phyloP scores from a whole-genome alignment of 1,140 invertebrate species.

The Diorhabda carinulata region DNA sequence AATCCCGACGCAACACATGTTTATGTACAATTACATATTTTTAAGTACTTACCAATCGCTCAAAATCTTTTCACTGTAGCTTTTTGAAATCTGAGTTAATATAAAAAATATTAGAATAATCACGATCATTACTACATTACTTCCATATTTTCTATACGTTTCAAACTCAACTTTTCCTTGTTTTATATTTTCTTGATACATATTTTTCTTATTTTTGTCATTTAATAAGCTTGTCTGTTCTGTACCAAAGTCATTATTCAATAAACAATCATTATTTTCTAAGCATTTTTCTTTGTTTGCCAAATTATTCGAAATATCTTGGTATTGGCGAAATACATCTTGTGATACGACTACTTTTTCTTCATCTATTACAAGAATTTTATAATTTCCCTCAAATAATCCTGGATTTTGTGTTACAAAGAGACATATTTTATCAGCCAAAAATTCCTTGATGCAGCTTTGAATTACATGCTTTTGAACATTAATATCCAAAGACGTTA shows the following conservation, averaged over 20 bases:
- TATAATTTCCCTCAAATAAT: constrained; percentile 26
- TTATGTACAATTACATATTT: too few relatives aligned
- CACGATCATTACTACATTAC: constrained; percentile 28
- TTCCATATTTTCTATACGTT: constrained; percentile 32
- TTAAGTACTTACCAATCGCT: constrained; percentile 33
- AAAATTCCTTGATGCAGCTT: constrained; percentile 64
- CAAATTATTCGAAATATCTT: constrained; percentile 1
- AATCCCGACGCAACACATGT: too few relatives aligned
- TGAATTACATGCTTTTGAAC: constrained; percentile 80
- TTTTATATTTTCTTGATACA: constrained; percentile 34
- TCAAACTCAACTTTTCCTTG: constrained; percentile 29
- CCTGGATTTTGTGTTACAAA: constrained; percentile 69
- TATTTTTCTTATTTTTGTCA: constrained; percentile 15
- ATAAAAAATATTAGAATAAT: constrained; percentile 24
- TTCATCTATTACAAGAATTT: constrained; percentile 30
- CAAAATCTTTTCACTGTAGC: constrained; percentile 33
- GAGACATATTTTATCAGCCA: constrained; percentile 68
- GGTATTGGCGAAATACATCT: constrained; percentile 16
- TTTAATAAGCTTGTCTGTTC: too few relatives aligned
- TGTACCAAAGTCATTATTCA: too few relatives aligned
- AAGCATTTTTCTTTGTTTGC: constrained; percentile 3
- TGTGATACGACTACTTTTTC: constrained; percentile 23
- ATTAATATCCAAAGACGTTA: constrained; percentile 78
- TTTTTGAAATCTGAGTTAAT: constrained; percentile 24
- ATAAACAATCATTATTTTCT: neutral